These are phyloP conservation scores for Netelia melanura DNA, from an alignment of 2,888 invertebrate species.

Conservation along the genomic window DNA sequence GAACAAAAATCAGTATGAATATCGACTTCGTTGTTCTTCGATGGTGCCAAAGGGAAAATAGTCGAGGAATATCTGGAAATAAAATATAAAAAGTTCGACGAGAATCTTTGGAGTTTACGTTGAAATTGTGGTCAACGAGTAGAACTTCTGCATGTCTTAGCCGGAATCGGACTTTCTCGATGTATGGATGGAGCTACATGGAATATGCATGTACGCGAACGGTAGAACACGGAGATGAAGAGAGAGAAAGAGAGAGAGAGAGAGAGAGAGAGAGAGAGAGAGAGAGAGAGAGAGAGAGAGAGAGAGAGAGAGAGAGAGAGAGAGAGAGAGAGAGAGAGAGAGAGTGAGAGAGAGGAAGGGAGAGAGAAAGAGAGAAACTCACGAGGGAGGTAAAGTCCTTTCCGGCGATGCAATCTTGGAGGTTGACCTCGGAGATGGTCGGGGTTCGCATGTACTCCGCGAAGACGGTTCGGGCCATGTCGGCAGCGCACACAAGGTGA, in stretches of 20 bases:
- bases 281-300: too few species aligned
- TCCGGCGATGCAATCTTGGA: constrained; percentile 64
- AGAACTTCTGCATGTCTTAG: background rate
- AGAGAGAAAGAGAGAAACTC: constrained; percentile 6
- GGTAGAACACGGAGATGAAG: background rate
- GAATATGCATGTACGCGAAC: constrained; percentile 25
- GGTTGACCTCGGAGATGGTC: constrained; percentile 55
- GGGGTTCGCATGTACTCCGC: constrained; percentile 5
- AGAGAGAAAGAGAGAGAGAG: too few species aligned
- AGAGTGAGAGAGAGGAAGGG: too few species aligned
- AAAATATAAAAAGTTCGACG: too few species aligned
- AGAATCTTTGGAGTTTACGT: background rate
- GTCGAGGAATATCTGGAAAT: too few species aligned
- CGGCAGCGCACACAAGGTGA: constrained; percentile 5
- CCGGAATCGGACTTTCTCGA: constrained; percentile 22
- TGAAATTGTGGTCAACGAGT: background rate
- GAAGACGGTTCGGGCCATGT: constrained; percentile 18
- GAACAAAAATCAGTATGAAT: too few species aligned
- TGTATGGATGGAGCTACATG: constrained; percentile 28
- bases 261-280: background rate
- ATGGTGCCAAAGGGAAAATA: too few species aligned
- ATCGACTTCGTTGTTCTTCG: too few species aligned
- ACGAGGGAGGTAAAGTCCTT: constrained; percentile 53
- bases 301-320: background rate
- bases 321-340: background rate